phyloP scores from a whole-genome alignment of 2,888 invertebrate genomes.

The Nipponacmea schrenckii region DNA sequence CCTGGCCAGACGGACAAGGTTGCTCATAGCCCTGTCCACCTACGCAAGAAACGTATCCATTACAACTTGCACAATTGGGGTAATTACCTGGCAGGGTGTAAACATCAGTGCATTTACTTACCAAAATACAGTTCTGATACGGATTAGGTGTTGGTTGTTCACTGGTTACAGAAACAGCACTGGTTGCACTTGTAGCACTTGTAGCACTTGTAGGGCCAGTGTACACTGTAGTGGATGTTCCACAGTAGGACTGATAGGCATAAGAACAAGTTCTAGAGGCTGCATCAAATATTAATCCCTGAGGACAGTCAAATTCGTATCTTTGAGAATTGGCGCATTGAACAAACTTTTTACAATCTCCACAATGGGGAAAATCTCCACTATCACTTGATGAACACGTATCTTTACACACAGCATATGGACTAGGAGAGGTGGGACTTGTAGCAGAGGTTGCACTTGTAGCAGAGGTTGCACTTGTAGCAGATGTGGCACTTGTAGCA shows the following conservation, averaged over 20 bases:
- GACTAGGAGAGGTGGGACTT: too few relatives aligned
- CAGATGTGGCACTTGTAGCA: too few relatives aligned
- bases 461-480: too few relatives aligned
- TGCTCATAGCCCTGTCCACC: background rate
- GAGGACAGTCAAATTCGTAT: background rate
- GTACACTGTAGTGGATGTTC: background rate
- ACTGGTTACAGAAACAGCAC: background rate
- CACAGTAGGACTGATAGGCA: background rate
- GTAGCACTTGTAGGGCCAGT: background rate
- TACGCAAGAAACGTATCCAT: background rate
- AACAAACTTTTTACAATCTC: background rate
- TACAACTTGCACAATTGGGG: background rate
- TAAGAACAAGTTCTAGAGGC: background rate
- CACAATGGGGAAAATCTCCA: background rate
- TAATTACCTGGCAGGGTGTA: background rate
- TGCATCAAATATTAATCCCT: background rate
- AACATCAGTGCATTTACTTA: background rate
- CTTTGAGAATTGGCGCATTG: background rate
- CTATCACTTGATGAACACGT: background rate
- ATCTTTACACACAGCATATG: background rate
- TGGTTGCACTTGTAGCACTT: background rate
- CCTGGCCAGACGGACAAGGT: background rate
- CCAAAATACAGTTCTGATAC: background rate
- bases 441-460: too few relatives aligned
- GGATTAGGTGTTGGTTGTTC: background rate